Evolutionary conservation across 2,797 vertebrate species (phyloP).

Genomic region (Thunnus albacares): DNA sequence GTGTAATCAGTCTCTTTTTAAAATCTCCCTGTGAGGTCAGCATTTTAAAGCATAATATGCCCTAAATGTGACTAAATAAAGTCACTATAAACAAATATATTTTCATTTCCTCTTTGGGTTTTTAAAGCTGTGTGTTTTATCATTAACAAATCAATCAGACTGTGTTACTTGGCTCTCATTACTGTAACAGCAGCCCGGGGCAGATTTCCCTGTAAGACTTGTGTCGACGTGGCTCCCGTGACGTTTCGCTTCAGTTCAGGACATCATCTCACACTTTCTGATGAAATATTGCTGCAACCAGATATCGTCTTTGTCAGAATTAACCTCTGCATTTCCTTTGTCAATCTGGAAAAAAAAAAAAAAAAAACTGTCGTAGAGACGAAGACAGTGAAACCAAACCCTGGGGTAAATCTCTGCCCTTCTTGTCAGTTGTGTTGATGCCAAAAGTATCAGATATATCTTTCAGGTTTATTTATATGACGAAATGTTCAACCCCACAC

Average conservation of each 20-base stretch:
- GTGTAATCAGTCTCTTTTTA: too few species aligned
- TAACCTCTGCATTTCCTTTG: constrained; percentile 23
- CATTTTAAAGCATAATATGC: too few species aligned
- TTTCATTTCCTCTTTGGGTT: neutral
- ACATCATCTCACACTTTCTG: constrained; percentile 47
- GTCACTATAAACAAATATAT: neutral
- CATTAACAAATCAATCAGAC: constrained; percentile 31
- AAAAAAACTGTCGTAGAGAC: neutral
- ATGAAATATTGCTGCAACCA: constrained; percentile 56
- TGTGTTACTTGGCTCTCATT: constrained; percentile 34
- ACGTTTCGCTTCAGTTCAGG: neutral
- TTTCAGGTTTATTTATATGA: constrained; percentile 58
- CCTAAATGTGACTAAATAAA: too few species aligned
- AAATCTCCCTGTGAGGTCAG: too few species aligned
- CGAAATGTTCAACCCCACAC: constrained; percentile 61
- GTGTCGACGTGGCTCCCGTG: constrained; percentile 12
- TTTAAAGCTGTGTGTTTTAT: constrained; percentile 39
- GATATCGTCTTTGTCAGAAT: constrained; percentile 22
- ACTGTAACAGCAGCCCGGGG: constrained; percentile 26
- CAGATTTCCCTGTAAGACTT: constrained; percentile 3
- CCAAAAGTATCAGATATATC: constrained; percentile 44
- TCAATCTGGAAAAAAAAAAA: neutral
- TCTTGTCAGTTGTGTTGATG: constrained; percentile 45
- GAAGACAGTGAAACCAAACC: constrained; percentile 15
- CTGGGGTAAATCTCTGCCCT: constrained; percentile 30